phyloP scores from a whole-genome alignment of 2,888 invertebrate genomes.

The Epinotia ramella region DNA sequence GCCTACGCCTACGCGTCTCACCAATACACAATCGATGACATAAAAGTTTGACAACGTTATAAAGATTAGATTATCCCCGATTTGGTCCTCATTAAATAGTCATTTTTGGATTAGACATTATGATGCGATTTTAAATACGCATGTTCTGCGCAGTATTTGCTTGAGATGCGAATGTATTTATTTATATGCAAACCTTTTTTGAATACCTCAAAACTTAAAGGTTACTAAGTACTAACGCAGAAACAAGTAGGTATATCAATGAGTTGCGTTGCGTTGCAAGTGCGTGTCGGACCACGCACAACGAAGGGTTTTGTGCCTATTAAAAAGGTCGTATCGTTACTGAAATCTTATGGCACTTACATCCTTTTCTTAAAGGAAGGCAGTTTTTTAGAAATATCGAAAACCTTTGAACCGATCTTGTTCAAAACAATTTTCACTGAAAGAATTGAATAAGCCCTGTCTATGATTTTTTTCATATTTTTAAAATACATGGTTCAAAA shows the following conservation, averaged over 20 bases:
- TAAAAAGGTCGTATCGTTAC: too few species aligned
- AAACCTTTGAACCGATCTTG: too few species aligned
- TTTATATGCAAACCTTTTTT: constrained; percentile 23
- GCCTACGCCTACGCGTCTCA: constrained; percentile 57
- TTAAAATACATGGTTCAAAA: too few species aligned
- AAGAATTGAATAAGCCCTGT: too few species aligned
- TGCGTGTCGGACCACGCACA: too few species aligned
- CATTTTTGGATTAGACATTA: constrained; percentile 47
- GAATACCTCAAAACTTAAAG: background rate
- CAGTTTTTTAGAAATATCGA: too few species aligned
- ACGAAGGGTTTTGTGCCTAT: too few species aligned
- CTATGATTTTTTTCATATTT: too few species aligned
- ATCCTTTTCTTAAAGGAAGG: too few species aligned
- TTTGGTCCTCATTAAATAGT: constrained; percentile 50
- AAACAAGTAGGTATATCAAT: background rate
- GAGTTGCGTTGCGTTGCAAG: too few species aligned
- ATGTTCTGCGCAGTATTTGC: constrained; percentile 9
- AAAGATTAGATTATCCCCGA: constrained; percentile 34
- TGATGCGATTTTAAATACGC: constrained; percentile 13
- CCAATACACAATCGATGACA: constrained; percentile 53
- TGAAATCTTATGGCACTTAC: too few species aligned
- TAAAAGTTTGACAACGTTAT: constrained; percentile 44
- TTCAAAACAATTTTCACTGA: too few species aligned
- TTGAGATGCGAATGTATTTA: constrained; percentile 16
- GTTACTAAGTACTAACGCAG: background rate